Percentiles rank a stretch among this genome's conserved stretches.
Conservation (phyloP, 2,797 vertebrate genomes). For the Pseudopleuronectes americanus region DNA sequence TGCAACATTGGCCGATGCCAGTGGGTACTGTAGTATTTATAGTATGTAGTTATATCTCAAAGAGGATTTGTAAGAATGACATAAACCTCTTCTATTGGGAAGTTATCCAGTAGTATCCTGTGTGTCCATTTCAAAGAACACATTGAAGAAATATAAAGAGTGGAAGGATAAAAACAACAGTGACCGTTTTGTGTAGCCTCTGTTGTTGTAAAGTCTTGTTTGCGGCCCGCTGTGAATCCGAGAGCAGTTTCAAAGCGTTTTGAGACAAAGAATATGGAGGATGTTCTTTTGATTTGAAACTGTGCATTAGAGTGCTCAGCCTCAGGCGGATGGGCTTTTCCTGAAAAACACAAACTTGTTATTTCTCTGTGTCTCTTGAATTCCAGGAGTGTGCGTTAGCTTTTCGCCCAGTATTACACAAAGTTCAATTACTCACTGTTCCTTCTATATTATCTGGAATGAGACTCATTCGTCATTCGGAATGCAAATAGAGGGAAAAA, state of each 20-base stretch:
- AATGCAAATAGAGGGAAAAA: too few relatives aligned
- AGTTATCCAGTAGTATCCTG: background rate
- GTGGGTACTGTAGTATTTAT: background rate
- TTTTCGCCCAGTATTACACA: background rate
- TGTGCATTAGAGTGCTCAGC: constrained; percentile 19
- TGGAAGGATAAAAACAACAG: background rate
- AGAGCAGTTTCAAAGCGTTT: background rate
- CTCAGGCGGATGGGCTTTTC: constrained; percentile 24
- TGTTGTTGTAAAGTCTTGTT: background rate
- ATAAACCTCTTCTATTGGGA: background rate
- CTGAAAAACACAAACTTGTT: constrained; percentile 17
- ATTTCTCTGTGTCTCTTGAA: constrained; percentile 38
- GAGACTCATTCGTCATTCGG: too few relatives aligned
- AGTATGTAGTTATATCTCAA: too few relatives aligned
- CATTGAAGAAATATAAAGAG: background rate
- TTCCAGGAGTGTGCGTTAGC: constrained; percentile 13
- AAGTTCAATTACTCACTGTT: constrained; percentile 37
- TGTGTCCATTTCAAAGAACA: background rate
- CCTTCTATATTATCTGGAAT: background rate
- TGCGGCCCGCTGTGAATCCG: background rate
- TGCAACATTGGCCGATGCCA: background rate
- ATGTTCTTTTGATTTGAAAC: constrained; percentile 32
- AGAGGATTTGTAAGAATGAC: too few relatives aligned
- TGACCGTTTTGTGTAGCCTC: background rate
- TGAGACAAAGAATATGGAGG: constrained; percentile 2